These are phyloP conservation scores for Saccostrea echinata DNA, from an alignment of 1,140 invertebrate genomes.

Conservation along the genomic window DNA sequence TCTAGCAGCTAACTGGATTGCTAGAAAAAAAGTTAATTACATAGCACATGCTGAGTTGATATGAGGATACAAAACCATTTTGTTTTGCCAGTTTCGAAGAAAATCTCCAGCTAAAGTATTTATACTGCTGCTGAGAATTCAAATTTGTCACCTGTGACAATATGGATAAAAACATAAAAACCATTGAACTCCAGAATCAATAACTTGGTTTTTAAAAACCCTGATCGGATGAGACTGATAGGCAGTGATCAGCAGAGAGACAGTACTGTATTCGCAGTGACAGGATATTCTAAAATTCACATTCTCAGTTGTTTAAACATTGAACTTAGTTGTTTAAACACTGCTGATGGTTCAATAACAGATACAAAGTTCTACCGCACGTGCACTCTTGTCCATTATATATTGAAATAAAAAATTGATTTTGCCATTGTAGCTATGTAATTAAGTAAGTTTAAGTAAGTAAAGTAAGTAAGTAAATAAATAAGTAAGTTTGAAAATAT, in stretches of 20 bases:
- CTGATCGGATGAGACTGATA: background rate
- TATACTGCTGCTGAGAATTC: background rate
- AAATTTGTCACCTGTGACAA: conserved; percentile 11
- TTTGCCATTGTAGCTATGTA: background rate
- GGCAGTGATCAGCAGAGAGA: background rate
- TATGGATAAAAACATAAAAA: background rate
- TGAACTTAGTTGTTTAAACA: no score
- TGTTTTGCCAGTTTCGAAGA: background rate
- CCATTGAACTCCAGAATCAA: background rate
- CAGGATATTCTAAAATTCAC: background rate
- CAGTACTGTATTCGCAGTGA: background rate
- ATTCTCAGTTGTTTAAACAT: conserved; percentile 19
- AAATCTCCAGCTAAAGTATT: background rate
- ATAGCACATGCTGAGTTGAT: background rate
- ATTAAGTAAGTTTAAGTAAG: background rate
- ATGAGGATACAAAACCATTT: background rate
- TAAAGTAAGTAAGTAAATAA: background rate
- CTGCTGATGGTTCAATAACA: background rate
- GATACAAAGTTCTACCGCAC: background rate
- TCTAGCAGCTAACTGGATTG: conserved; percentile 19
- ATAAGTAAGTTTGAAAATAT: background rate
- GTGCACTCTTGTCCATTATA: background rate
- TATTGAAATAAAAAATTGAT: background rate
- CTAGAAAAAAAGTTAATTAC: conserved; percentile 19
- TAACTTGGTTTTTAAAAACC: background rate